A percentile compares a stretch with the other conserved stretches of the same genome.
Conservation (phyloP, 2,797 vertebrate species). For the Squalus acanthias region DNA sequence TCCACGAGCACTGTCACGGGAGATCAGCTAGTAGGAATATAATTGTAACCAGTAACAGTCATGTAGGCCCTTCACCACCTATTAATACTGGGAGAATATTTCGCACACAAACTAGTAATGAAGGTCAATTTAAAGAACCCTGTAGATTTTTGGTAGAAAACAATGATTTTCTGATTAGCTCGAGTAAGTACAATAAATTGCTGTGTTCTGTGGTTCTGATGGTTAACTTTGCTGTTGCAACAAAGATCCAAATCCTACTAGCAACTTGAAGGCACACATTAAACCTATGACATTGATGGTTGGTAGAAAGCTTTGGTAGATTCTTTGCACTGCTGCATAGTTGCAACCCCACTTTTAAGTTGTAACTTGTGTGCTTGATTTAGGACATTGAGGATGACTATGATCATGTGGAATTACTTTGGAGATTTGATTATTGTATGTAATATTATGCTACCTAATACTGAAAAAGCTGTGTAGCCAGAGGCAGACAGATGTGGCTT, state of each 20-base stretch:
- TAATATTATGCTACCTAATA: background rate
- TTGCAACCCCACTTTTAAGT: background rate
- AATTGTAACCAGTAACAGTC: background rate
- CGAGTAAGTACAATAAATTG: background rate
- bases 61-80: background rate
- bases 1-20: too few relatives aligned
- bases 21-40: background rate
- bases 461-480: background rate
- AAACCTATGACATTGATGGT: too few relatives aligned
- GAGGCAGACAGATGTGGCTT: background rate
- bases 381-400: background rate
- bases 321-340: too few relatives aligned
- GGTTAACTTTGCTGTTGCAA: background rate
- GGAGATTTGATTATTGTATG: background rate
- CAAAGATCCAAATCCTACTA: background rate
- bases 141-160: background rate
- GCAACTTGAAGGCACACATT: background rate
- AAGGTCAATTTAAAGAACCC: background rate
- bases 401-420: background rate
- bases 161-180: background rate
- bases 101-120: background rate
- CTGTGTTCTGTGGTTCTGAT: background rate
- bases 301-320: background rate
- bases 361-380: background rate
- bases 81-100: background rate